Evolutionary conservation across 1,140 invertebrate genomes (phyloP).

Genomic region (Lucilia sericata): DNA sequence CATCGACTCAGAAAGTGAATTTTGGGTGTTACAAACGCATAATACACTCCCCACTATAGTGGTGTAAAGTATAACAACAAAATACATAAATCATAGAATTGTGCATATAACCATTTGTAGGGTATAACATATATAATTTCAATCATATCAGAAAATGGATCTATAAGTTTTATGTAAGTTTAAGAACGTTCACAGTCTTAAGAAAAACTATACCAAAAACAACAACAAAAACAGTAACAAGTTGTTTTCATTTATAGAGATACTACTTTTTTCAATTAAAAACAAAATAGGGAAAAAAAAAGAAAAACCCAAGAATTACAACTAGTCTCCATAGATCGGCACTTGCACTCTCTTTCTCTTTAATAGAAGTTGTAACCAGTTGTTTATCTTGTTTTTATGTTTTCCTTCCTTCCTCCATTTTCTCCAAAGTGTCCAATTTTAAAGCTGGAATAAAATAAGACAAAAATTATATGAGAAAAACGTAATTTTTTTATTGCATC

Average conservation of each 20-base stretch:
- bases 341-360: slow-evolving; percentile 43
- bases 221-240: background rate
- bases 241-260: slow-evolving; percentile 31
- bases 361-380: slow-evolving; percentile 20
- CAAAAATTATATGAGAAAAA: slow-evolving; percentile 32
- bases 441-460: background rate
- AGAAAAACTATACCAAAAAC: background rate
- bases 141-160: slow-evolving; percentile 37
- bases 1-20: too few species aligned
- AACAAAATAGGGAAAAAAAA: background rate
- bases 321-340: background rate
- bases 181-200: background rate
- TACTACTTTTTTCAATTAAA: slow-evolving; percentile 39
- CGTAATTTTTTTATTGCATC: slow-evolving; percentile 43
- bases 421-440: slow-evolving; percentile 15
- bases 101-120: background rate
- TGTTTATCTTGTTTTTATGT: slow-evolving; percentile 35
- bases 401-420: background rate
- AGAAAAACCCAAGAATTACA: slow-evolving; percentile 7
- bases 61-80: too few species aligned
- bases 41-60: too few species aligned
- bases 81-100: too few species aligned
- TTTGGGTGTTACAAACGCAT: too few species aligned
- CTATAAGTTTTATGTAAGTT: slow-evolving; percentile 25
- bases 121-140: background rate